phyloP scores from a whole-genome alignment of 2,888 invertebrate species.

The Apamea monoglypha region DNA sequence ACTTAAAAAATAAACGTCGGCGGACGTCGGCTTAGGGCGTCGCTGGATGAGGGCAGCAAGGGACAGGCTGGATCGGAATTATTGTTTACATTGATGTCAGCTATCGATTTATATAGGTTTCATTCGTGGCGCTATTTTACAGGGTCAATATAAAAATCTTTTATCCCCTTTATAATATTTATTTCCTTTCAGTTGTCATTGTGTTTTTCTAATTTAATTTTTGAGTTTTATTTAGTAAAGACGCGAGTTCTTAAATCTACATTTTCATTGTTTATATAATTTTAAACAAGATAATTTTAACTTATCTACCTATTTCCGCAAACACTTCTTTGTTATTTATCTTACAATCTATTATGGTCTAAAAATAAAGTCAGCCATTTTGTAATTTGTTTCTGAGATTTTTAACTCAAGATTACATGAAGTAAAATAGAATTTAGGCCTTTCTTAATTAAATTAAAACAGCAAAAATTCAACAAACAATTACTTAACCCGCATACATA shows the following conservation, averaged over 20 bases:
- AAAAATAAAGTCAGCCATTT: not conserved
- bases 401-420: slow-evolving; percentile 8
- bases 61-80: too few relatives aligned
- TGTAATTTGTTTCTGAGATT: not conserved
- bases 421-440: not conserved
- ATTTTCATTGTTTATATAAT: not conserved
- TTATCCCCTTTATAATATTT: not conserved
- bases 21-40: too few relatives aligned
- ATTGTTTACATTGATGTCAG: too few relatives aligned
- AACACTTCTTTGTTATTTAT: slow-evolving; percentile 1
- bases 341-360: not conserved
- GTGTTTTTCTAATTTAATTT: not conserved
- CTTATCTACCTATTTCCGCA: not conserved
- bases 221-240: not conserved
- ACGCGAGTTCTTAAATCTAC: not conserved
- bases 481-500: slow-evolving; percentile 14
- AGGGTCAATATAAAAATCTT: too few relatives aligned
- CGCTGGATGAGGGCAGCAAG: too few relatives aligned
- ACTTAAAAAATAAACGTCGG: too few relatives aligned
- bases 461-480: slow-evolving; percentile 24
- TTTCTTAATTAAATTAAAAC: slow-evolving; percentile 8
- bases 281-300: slow-evolving; percentile 3
- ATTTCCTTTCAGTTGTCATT: not conserved
- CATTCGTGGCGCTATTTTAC: too few relatives aligned
- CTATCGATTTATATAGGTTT: too few relatives aligned